Evolutionary conservation across 92 coral and sea anemone genomes (phyloP).

Genomic region (Montipora capitata): DNA sequence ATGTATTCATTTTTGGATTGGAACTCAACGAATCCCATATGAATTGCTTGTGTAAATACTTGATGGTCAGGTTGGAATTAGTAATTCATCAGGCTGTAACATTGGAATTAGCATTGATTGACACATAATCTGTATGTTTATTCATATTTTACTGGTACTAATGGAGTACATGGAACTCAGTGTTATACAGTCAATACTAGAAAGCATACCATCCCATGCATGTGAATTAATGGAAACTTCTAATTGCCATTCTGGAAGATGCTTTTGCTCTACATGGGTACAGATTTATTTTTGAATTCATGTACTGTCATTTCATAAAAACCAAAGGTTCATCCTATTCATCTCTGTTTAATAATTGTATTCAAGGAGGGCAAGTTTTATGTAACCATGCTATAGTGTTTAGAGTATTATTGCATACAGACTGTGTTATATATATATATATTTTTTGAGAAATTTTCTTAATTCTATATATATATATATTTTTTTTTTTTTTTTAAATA

Average conservation of each 20-base stretch:
- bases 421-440: no score
- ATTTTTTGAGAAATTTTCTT: no score
- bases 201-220: constrained; percentile 12
- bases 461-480: no score
- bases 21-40: constrained; percentile 9
- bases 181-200: constrained; percentile 11
- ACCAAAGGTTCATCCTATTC: no score
- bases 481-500: no score
- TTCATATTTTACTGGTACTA: constrained; percentile 7
- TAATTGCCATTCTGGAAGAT: constrained; percentile 1
- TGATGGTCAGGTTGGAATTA: constrained; percentile 9
- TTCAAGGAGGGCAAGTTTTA: no score
- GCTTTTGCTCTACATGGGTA: constrained; percentile 5
- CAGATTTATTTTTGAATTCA: neutral
- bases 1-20: neutral
- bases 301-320: no score
- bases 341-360: no score
- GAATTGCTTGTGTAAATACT: constrained; percentile 1
- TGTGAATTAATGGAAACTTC: constrained; percentile 8
- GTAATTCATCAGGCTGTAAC: constrained; percentile 7
- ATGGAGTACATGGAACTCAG: constrained; percentile 16
- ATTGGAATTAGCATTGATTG: constrained; percentile 8
- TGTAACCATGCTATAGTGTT: no score
- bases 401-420: no score
- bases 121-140: neutral